Evolutionary conservation across 2,797 vertebrate genomes (phyloP).

Genomic region (Crenuchus spilurus): DNA sequence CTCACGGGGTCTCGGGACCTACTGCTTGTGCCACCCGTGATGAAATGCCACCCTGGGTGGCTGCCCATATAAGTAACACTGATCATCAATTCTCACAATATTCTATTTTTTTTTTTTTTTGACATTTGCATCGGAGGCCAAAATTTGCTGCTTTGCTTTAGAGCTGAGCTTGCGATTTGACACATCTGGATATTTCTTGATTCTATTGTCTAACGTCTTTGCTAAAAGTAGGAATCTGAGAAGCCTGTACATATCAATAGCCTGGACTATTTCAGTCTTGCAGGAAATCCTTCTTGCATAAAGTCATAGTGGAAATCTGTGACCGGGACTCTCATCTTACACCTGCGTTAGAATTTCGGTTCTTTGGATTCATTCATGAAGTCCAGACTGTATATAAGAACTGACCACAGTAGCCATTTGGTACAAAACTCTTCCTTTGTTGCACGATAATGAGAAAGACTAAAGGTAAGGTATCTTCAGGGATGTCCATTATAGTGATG

Average conservation of each 20-base stretch:
- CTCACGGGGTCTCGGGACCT: too few species aligned
- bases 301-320: conserved; percentile 37
- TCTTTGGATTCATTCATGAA: conserved; percentile 43
- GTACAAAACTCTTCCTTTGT: background rate
- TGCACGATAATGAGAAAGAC: conserved; percentile 52
- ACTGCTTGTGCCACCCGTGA: too few species aligned
- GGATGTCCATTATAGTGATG: background rate
- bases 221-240: background rate
- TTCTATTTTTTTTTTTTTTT: too few species aligned
- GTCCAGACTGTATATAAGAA: conserved; percentile 44
- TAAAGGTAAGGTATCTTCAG: conserved; percentile 39
- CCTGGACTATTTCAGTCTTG: background rate
- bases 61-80: too few species aligned
- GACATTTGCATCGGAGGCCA: too few species aligned
- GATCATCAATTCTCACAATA: too few species aligned
- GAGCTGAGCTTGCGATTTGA: too few species aligned
- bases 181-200: too few species aligned
- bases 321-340: conserved; percentile 48
- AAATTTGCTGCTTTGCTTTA: too few species aligned
- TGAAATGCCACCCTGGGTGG: too few species aligned
- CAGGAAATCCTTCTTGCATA: conserved; percentile 46
- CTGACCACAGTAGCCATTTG: conserved; percentile 12
- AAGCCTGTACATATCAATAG: background rate
- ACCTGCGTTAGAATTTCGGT: conserved; percentile 13
- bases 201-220: too few species aligned